Conservation (phyloP, 2,797 vertebrate species). For the Alfaro cultratus region DNA sequence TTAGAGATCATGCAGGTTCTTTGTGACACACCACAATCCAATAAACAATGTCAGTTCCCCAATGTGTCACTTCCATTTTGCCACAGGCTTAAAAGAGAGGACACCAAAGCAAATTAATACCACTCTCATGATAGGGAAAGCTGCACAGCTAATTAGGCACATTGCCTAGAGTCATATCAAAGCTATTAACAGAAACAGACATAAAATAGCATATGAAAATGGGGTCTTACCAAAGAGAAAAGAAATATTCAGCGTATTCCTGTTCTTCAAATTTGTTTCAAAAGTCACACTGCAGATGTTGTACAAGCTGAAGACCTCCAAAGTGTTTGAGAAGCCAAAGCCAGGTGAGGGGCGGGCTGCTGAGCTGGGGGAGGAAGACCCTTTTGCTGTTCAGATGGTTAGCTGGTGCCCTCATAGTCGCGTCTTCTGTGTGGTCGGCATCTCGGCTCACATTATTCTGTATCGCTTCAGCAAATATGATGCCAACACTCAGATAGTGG, state of each 20-base stretch:
- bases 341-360: slow-evolving; percentile 83
- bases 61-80: not conserved
- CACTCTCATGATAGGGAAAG: slow-evolving; percentile 5
- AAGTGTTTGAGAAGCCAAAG: slow-evolving; percentile 96
- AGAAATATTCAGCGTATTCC: not conserved
- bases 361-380: slow-evolving; percentile 93
- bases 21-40: slow-evolving; percentile 11
- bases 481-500: slow-evolving; percentile 91
- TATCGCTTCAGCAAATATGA: slow-evolving; percentile 97
- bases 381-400: slow-evolving; percentile 95
- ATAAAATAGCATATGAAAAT: not conserved
- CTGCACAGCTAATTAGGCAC: slow-evolving; percentile 6
- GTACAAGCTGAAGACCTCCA: slow-evolving; percentile 97
- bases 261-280: slow-evolving; percentile 4
- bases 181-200: not conserved
- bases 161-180: slow-evolving; percentile 8
- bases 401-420: slow-evolving; percentile 96
- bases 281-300: slow-evolving; percentile 98
- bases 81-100: not conserved
- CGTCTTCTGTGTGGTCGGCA: slow-evolving; percentile 94
- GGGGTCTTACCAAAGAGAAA: not conserved
- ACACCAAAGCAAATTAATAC: slow-evolving; percentile 13
- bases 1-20: not conserved
- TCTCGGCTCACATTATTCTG: slow-evolving; percentile 92
- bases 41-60: not conserved